Evolutionary conservation across 2,797 vertebrate genomes (phyloP), one percentile per base, ranked within the genome.

Genomic region (Sebastes nivosus): DNA sequence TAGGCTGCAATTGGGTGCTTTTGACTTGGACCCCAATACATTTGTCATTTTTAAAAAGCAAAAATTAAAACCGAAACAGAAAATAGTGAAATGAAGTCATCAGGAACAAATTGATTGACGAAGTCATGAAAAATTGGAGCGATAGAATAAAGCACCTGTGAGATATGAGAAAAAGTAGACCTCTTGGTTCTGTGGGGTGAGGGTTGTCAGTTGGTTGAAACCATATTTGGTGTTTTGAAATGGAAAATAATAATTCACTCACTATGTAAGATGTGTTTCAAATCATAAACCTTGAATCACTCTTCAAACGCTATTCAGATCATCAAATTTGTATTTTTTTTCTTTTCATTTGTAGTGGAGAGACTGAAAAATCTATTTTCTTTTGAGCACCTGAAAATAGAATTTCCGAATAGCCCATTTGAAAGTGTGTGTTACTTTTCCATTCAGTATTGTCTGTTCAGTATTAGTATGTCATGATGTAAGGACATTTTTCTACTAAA

Each of bases 361-460:
- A n/a, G 20, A n/a, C 0, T 52, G 18, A n/a, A 52, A 52, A 2
- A 52, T 0, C 8, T 52, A 20, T 20, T 50, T 50, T 0, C 42
- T 42, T n/a, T 52, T 52, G 50, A 57, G 3, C 12, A 30, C 42
- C 13, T 24, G 22, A 18, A 52, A 24, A 52, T 16, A 24, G 11
- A 52, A 52, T 42, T 32, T 46, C 13, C 4, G 38, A 50, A 22
- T 9, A 29, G 57, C 20, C 20, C 8, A 16, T 61, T 61, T 72
- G 11, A 46, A 60, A 30, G 10, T 38, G 22, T 58, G 55, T 58
- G 24, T 14, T 27, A 58, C 2, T 27, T 58, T 58, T 58, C 24
- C 12, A 58, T 58, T 14, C 24, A 25, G 4, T 25, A 25, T 14
- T 14, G 55, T 58, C 55, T 58, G 3, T 58, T 27, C 24, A 14